Base-by-base conservation (phyloP, 2,888 invertebrate genomes). In the Helleia helle region DNA sequence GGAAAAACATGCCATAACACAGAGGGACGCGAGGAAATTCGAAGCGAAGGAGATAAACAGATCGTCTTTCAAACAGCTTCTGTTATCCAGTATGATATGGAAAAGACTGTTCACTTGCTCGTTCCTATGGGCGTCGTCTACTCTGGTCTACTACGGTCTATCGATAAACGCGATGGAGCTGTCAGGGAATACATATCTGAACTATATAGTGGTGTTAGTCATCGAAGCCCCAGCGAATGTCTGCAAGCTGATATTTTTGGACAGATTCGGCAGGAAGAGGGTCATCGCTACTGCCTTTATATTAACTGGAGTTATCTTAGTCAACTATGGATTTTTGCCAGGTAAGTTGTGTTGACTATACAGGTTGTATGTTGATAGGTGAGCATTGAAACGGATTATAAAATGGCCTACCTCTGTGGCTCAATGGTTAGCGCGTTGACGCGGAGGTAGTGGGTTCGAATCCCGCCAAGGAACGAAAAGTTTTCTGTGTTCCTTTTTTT, bases 181-280 rank as follows among this genome's bases (percentile, higher is more conserved):
- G 14, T 89, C 90, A 11, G 93, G 93, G 1, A 90, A 93, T 55
- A 90, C 90, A 54, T 93, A 93, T 57, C 58, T 91, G 30, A 94
- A 93, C 61, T 94, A 94, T 52, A 91, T 93, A 4, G 89, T 61
- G 56, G 86, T 68, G 65, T 86, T 71, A 63, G 83, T 70, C 1
- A 87, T 91, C 14, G 93, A 93, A 62, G 89, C 93, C n/a, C 93
- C 93, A 0, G 92, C 91, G 0, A 91, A 92, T 60, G 70, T 91
- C 5, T 63, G 89, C 56, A 90, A 90, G 27, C 83, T 88, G 51
- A 73, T 90, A 29, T 79, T 89, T 30, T 79, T 92, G 62, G 90
- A 91, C 56, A 80, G 85, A 50, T 81, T 88, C 42, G 92, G 92
- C 31, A 84, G 91, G 47, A 89, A 90, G 51, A 83, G 80, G 36